Evolutionary conservation across 1,140 invertebrate species (phyloP).

Genomic region (Euura saliciscinereae): DNA sequence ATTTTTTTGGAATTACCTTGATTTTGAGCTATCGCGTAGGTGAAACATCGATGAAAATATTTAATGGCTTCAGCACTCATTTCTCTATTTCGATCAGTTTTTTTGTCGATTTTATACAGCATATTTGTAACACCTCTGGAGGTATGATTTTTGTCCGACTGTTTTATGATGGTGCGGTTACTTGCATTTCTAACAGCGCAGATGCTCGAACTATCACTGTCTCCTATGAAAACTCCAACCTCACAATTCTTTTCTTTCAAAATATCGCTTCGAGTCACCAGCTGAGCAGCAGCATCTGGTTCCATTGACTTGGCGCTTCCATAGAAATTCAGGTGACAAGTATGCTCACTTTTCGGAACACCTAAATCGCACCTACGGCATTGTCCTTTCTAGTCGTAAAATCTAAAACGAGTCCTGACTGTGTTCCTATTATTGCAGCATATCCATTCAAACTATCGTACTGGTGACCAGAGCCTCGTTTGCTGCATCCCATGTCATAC

Average conservation of each 20-base stretch:
- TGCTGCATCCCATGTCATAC: constrained; percentile 27
- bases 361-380: constrained; percentile 18
- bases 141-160: background rate
- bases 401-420: constrained; percentile 22
- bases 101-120: background rate
- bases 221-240: constrained; percentile 27
- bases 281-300: constrained; percentile 13
- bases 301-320: constrained; percentile 31
- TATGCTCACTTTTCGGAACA: constrained; percentile 17
- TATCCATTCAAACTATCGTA: constrained; percentile 31
- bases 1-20: constrained; percentile 19
- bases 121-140: background rate
- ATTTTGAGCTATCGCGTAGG: constrained; percentile 23
- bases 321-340: constrained; percentile 26
- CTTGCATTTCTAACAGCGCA: background rate
- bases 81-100: constrained; percentile 11
- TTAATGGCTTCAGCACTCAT: constrained; percentile 11
- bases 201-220: constrained; percentile 25
- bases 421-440: constrained; percentile 23
- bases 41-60: constrained; percentile 21
- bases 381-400: constrained; percentile 21
- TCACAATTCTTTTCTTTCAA: constrained; percentile 23
- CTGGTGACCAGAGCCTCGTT: constrained; percentile 24
- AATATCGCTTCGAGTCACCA: constrained; percentile 20
- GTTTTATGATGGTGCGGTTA: background rate